Conservation (phyloP, 2,797 vertebrate genomes). For the Cetoscarus ocellatus region DNA sequence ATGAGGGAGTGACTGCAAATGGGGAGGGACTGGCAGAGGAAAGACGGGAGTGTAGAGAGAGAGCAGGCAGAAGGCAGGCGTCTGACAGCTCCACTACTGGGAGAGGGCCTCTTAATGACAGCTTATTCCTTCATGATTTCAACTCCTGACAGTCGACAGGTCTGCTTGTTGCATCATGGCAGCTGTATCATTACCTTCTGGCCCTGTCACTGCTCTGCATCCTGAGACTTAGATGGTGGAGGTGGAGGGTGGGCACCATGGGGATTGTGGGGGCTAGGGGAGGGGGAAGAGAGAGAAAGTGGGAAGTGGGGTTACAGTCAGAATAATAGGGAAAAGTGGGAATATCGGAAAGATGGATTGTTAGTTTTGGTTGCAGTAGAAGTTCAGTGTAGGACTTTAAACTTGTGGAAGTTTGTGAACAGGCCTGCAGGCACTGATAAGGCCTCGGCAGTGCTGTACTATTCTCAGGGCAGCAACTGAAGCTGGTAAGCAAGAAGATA, state of each 20-base stretch:
- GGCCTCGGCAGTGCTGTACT: neutral
- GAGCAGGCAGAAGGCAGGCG: constrained; percentile 76
- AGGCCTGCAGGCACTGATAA: neutral
- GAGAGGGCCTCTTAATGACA: constrained; percentile 94
- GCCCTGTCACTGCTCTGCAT: constrained; percentile 91
- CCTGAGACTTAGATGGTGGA: constrained; percentile 75
- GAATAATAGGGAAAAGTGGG: constrained; percentile 62
- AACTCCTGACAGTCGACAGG: constrained; percentile 95
- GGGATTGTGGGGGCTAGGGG: constrained; percentile 44
- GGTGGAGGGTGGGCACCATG: constrained; percentile 67
- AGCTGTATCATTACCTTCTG: constrained; percentile 97
- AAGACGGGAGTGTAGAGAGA: constrained; percentile 62
- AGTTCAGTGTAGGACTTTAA: constrained; percentile 42
- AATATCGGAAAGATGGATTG: constrained; percentile 73
- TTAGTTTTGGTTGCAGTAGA: constrained; percentile 59
- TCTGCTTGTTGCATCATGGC: constrained; percentile 95
- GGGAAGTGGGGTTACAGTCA: constrained; percentile 55
- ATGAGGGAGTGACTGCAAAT: constrained; percentile 80
- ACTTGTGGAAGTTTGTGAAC: constrained; percentile 42
- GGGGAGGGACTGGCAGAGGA: constrained; percentile 78
- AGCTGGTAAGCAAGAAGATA: too few species aligned
- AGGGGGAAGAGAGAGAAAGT: constrained; percentile 15
- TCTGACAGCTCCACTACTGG: constrained; percentile 93
- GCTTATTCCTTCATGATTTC: constrained; percentile 98
- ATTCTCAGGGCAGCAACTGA: too few species aligned